Base-by-base conservation (phyloP, 2,888 invertebrate genomes). In the Callinectes sapidus region DNA sequence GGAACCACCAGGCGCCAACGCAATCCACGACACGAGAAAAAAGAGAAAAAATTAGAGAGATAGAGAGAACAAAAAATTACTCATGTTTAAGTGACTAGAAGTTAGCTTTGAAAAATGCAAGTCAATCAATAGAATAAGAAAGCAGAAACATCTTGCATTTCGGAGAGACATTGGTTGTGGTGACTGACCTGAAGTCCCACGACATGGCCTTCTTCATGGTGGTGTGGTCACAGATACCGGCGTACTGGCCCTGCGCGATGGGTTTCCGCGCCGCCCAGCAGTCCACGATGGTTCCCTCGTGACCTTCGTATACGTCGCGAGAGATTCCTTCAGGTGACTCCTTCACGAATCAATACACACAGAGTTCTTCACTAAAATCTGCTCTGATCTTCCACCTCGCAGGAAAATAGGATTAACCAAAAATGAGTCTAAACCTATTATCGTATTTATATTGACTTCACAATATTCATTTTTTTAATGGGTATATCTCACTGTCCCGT, bases 181-280 rank as follows among this genome's bases (percentile, higher is more conserved):
- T 32, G n/a, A 90, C 77, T 81, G 39, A 93, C 93, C 93, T 93
- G 55, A 93, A 91, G 54, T 93, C 93, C 93, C 93, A 93, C 32
- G 93, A 93, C 93, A 93, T 93, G 77, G 89, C 93, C 89, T 91
- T 93, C 77, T 93, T 91, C 93, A 93, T 93, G 61, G 93, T 93
- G 71, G 93, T 93, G 54, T 89, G 89, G 87, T 93, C 93, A 35
- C 93, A 93, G 23, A 93, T 54, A 42, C 61, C 93, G 16, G 93
- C 93, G 48, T 81, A 93, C 35, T 71, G 42, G 3, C 93, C 93
- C 16, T 23, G 28, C 32, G 93, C 35, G 54, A 93, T 93, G n/a
- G 42, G 86, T n/a, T 28, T 28, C 35, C 93, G 54, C 8, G 89
- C 91, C 2, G 91, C 89, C 91, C 91, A 93, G 55, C 93, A 93